These are phyloP conservation scores for Cantharis lateralis DNA, from an alignment of 2,888 invertebrate species.

Conservation along the genomic window DNA sequence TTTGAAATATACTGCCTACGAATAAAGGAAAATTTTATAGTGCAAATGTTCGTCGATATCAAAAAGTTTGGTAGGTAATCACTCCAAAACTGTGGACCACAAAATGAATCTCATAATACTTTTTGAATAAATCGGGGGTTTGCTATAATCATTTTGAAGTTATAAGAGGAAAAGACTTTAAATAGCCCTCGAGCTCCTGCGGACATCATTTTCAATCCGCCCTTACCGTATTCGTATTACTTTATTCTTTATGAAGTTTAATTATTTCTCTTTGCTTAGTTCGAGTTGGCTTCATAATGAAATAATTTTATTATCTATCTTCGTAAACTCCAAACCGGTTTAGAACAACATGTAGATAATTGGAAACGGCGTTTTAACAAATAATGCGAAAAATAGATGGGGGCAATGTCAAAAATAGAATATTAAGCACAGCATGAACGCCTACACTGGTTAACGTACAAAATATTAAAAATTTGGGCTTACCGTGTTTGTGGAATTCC, in stretches of 20 bases:
- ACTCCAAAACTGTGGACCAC: too few species aligned
- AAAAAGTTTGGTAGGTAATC: too few species aligned
- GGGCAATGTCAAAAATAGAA: not conserved
- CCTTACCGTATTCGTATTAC: not conserved
- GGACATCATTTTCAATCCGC: not conserved
- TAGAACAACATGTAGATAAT: not conserved
- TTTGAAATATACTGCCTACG: too few species aligned
- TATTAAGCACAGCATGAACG: not conserved
- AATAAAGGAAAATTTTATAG: too few species aligned
- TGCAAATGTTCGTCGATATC: too few species aligned
- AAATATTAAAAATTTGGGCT: slow-evolving; percentile 40
- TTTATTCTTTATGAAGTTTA: too few species aligned
- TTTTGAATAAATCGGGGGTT: too few species aligned
- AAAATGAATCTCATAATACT: too few species aligned
- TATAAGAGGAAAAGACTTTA: too few species aligned
- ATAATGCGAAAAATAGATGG: not conserved
- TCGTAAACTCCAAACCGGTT: not conserved
- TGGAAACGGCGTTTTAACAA: not conserved
- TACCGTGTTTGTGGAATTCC: slow-evolving; percentile 97
- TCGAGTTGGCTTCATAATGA: not conserved
- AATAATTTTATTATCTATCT: not conserved
- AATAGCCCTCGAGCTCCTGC: too few species aligned
- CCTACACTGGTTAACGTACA: not conserved
- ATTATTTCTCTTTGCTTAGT: not conserved
- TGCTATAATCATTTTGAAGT: too few species aligned